Percentiles rank a stretch among this genome's conserved stretches.
phyloP scores from a whole-genome alignment of 2,888 invertebrate genomes.

The Gandaritis pyraliata region DNA sequence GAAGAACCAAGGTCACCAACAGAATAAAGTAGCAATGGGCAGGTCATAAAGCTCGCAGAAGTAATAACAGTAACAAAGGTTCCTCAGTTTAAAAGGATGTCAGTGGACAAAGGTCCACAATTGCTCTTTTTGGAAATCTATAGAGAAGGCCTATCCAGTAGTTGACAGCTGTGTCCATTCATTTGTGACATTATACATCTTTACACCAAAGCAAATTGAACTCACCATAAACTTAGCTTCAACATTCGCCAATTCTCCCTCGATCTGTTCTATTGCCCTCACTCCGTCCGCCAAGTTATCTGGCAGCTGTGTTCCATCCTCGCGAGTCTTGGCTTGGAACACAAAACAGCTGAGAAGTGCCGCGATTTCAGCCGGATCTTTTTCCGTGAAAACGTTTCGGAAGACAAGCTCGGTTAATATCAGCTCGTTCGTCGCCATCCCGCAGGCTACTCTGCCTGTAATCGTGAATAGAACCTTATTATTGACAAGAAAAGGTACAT shows the following conservation, averaged over 20 bases:
- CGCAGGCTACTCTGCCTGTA: slow-evolving; percentile 72
- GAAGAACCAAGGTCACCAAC: too few relatives aligned
- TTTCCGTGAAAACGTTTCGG: slow-evolving; percentile 93
- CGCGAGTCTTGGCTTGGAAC: slow-evolving; percentile 92
- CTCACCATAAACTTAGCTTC: slow-evolving; percentile 87
- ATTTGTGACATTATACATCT: not conserved
- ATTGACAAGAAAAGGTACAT: not conserved
- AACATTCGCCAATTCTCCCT: slow-evolving; percentile 86
- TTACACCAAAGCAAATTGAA: too few relatives aligned
- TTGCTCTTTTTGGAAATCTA: too few relatives aligned
- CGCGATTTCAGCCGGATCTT: slow-evolving; percentile 96
- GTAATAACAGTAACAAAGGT: too few relatives aligned
- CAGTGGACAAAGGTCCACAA: too few relatives aligned
- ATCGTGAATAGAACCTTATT: not conserved
- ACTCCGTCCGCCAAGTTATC: slow-evolving; percentile 87
- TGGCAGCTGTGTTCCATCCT: slow-evolving; percentile 81
- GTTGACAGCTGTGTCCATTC: not conserved
- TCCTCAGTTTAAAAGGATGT: too few relatives aligned
- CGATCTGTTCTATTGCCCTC: slow-evolving; percentile 87
- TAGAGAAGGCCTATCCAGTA: not conserved
- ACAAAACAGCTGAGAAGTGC: slow-evolving; percentile 96
- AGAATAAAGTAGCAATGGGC: too few relatives aligned
- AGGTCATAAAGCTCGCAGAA: too few relatives aligned
- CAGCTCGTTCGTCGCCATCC: slow-evolving; percentile 89
- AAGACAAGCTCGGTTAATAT: slow-evolving; percentile 97